phyloP scores from a whole-genome alignment of 2,888 invertebrate genomes.

The Pogonocherus hispidulus region DNA sequence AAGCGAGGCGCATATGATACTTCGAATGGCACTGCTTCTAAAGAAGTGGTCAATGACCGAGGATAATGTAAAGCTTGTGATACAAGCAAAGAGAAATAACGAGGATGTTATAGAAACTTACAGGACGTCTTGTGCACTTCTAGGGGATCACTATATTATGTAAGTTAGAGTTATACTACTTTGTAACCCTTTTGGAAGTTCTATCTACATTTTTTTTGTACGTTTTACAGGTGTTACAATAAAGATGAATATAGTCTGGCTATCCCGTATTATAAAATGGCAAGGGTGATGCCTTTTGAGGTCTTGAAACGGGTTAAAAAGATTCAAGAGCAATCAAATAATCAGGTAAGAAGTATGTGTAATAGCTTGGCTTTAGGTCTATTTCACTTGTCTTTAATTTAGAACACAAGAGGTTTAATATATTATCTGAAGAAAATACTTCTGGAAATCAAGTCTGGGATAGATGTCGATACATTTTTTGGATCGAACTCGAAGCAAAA shows the following conservation, averaged over 20 bases:
- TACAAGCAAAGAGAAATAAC: constrained; percentile 57
- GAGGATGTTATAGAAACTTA: constrained; percentile 68
- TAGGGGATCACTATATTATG: constrained; percentile 73
- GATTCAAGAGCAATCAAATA: constrained; percentile 64
- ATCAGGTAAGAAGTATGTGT: constrained; percentile 54
- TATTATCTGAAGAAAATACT: constrained; percentile 65
- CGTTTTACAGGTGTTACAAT: constrained; percentile 58
- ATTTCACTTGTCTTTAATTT: constrained; percentile 36
- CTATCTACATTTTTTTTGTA: not conserved
- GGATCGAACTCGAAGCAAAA: constrained; percentile 62
- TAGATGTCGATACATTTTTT: constrained; percentile 69
- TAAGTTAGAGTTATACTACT: constrained; percentile 56
- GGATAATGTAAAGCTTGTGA: constrained; percentile 60
- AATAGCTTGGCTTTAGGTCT: not conserved
- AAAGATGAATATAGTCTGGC: constrained; percentile 65
- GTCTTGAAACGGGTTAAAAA: constrained; percentile 67
- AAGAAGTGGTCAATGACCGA: constrained; percentile 63
- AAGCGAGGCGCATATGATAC: constrained; percentile 80
- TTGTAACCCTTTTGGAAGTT: not conserved
- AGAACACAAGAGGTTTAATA: constrained; percentile 65
- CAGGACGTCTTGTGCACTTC: constrained; percentile 71
- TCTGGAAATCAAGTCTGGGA: constrained; percentile 66
- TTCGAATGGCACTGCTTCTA: constrained; percentile 70
- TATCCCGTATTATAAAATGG: constrained; percentile 73
- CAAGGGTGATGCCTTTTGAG: constrained; percentile 69